These are phyloP conservation scores for Pipra filicauda DNA, from an alignment of 2,113 vertebrate genomes.

Conservation along the genomic window DNA sequence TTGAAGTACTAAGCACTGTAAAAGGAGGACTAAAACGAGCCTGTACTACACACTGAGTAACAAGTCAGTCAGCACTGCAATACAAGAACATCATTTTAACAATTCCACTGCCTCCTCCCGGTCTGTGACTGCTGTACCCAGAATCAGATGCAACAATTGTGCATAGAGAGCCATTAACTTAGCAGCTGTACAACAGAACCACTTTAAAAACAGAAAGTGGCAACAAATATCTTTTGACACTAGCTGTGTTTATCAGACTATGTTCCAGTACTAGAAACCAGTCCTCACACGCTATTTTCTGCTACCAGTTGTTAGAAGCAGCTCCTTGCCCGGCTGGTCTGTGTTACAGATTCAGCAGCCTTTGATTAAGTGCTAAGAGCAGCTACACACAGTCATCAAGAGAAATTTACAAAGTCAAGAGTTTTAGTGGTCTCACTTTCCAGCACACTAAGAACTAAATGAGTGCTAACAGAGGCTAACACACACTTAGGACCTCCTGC, in stretches of 20 bases:
- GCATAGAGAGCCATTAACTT: not conserved
- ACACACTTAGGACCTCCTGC: not conserved
- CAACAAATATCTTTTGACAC: not conserved
- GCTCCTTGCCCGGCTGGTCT: not conserved
- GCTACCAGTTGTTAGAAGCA: not conserved
- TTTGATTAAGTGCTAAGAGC: not conserved
- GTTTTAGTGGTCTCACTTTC: not conserved
- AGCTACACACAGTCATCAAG: not conserved
- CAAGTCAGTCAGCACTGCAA: not conserved
- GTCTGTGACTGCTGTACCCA: not conserved
- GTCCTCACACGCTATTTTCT: not conserved
- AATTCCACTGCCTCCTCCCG: rapidly evolving
- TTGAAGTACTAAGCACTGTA: not conserved
- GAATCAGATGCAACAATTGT: not conserved
- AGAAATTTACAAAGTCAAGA: not conserved
- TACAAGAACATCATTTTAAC: not conserved
- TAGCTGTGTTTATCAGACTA: not conserved
- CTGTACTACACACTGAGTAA: not conserved
- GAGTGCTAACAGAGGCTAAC: not conserved
- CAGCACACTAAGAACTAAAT: not conserved
- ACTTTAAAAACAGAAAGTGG: not conserved
- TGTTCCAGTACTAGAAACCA: not conserved
- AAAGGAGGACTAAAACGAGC: not conserved
- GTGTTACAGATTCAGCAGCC: not conserved
- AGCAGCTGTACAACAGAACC: not conserved